Evolutionary conservation across 35 echinoderm and acorn worm species (phyloP).

Genomic region (Apostichopus parvimensis): DNA sequence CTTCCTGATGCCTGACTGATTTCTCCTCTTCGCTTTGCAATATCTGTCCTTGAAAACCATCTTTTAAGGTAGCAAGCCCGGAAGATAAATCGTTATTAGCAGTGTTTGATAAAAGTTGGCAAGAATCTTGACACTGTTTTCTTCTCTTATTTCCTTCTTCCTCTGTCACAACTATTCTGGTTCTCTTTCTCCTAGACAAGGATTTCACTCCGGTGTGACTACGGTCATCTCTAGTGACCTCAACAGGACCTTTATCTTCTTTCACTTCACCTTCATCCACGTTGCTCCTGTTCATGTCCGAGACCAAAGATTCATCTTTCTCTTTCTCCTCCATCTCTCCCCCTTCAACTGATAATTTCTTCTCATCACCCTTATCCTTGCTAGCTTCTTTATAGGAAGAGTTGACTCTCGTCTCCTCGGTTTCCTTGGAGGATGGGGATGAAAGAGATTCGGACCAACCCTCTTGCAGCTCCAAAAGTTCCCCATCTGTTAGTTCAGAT

Average conservation of each 20-base stretch:
- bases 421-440: constrained; percentile 11
- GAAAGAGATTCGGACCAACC: constrained; percentile 50
- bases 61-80: neutral
- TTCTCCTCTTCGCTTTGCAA: neutral
- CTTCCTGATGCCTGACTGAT: neutral
- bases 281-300: neutral
- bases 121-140: constrained; percentile 21
- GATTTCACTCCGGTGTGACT: neutral
- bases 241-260: neutral
- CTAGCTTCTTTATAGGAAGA: neutral
- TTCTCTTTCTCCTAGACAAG: constrained; percentile 34
- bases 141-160: constrained; percentile 28
- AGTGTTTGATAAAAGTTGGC: neutral
- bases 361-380: neutral
- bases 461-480: constrained; percentile 22
- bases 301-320: neutral
- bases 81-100: neutral
- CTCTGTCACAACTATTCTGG: neutral
- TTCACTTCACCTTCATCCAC: neutral
- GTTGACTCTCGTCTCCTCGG: neutral
- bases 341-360: neutral
- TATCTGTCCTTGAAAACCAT: neutral
- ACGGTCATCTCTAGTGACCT: neutral
- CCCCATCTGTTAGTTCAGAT: neutral
- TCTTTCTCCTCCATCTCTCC: neutral